Base-by-base conservation (phyloP, 1,140 invertebrate genomes). In the Leptinotarsa texana region DNA sequence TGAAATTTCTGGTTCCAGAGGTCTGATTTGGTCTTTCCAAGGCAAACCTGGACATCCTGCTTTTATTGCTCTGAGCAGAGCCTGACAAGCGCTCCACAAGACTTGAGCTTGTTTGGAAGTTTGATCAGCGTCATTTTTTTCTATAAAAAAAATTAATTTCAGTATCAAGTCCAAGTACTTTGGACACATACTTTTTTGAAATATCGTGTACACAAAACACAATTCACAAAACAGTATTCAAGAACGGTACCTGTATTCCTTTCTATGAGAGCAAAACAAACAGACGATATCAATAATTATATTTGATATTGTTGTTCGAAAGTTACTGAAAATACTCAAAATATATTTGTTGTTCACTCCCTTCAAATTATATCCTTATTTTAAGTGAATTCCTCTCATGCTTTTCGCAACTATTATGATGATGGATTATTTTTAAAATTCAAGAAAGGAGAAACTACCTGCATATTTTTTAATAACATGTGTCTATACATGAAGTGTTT, bases 41-140 rank as follows among this genome's bases (percentile, higher is more conserved):
- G 83, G 84, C 72, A 86, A 78, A 67, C 87, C 89, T 13, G 87
- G 87, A 74, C 80, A 83, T 67, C 87, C 89, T 47, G 87, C 85
- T 79, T 92, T 90, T n/a, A 98, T 90, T 5, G 93, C 91, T 63
- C 92, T 88, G 79, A 93, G 89, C 47, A 98, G 86, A 18, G 94
- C 91, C 82, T 97, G 94, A 83, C 95, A 97, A 13, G 96, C 94
- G 72, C 95, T 90, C 97, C 97, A 99, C 77, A 98, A 88, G 48
- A 94, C 90, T 84, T 97, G 95, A 4, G 95, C 92, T 78, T 94
- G 90, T 73, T 92, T 91, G 0, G 93, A 92, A 74, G 91, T 89
- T 80, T 91, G 92, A 80, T 98, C 96, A 33, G 92, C 89, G 62
- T 77, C 66, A 27, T 75, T 77, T 72, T 74, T 79, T 67, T 76